phyloP scores from a whole-genome alignment of 2,113 vertebrate species.

The Rhinichthys klamathensis region DNA sequence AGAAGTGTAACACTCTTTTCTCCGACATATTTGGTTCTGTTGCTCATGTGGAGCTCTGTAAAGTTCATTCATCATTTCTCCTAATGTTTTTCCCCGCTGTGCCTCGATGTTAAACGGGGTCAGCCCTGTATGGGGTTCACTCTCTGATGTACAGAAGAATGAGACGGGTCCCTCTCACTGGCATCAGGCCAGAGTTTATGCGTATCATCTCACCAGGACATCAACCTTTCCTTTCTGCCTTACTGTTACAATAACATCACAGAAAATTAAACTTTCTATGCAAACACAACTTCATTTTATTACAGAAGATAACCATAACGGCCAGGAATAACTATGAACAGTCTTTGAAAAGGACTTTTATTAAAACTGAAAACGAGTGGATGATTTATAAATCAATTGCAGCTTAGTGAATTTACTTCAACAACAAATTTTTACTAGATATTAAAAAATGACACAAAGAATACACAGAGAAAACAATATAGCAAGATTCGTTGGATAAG shows the following conservation, averaged over 20 bases:
- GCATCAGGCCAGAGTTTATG: conserved; percentile 6
- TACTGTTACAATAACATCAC: background rate
- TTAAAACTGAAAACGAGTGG: background rate
- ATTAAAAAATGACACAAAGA: background rate
- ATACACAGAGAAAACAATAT: background rate
- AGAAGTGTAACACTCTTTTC: background rate
- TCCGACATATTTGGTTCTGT: background rate
- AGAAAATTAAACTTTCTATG: conserved; percentile 5
- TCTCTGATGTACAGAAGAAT: conserved; percentile 13
- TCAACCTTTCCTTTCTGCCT: background rate
- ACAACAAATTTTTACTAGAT: background rate
- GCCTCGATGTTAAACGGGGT: background rate
- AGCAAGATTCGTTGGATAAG: background rate
- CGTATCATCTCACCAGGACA: conserved; percentile 21
- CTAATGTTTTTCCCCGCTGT: conserved; percentile 17
- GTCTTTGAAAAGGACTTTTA: background rate
- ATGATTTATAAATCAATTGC: background rate
- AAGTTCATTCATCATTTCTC: background rate
- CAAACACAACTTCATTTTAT: background rate
- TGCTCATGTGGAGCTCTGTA: background rate
- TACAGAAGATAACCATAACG: background rate
- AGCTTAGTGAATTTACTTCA: background rate
- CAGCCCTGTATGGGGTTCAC: conserved; percentile 15
- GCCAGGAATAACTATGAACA: background rate
- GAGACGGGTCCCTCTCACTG: background rate